Conservation (phyloP, 2,888 invertebrate genomes). For the Polyploca ridens region DNA sequence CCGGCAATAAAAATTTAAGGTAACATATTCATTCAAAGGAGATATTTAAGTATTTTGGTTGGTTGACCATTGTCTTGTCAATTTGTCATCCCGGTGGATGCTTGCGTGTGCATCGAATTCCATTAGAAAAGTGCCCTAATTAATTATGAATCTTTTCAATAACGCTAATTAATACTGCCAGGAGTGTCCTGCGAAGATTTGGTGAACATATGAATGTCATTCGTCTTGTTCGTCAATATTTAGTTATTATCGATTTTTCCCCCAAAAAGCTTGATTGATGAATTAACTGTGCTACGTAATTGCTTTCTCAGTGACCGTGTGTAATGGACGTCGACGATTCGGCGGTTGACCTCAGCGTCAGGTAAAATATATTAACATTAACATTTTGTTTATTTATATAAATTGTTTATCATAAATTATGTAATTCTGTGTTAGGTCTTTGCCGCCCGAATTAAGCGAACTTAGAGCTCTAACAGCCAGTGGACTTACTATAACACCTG, state of each 20-base stretch:
- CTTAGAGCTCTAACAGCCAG: constrained; percentile 85
- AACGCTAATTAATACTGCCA: not conserved
- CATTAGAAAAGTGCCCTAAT: constrained; percentile 24
- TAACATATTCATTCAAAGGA: not conserved
- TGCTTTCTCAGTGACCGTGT: constrained; percentile 51
- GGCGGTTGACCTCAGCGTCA: constrained; percentile 94
- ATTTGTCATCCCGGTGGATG: constrained; percentile 55
- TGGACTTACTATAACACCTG: constrained; percentile 86
- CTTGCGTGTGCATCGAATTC: constrained; percentile 60
- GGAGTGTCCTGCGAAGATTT: not conserved
- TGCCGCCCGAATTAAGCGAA: constrained; percentile 83
- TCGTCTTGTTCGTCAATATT: not conserved
- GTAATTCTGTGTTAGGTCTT: constrained; percentile 60
- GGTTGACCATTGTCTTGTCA: constrained; percentile 39
- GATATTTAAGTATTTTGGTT: constrained; percentile 9
- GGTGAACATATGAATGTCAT: not conserved
- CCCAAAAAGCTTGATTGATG: constrained; percentile 38
- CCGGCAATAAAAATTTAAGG: not conserved
- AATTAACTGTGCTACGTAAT: constrained; percentile 49
- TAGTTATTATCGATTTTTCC: constrained; percentile 12
- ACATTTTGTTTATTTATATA: constrained; percentile 27
- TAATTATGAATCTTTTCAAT: not conserved
- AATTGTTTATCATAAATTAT: constrained; percentile 35
- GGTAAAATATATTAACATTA: constrained; percentile 76
- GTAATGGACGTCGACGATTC: constrained; percentile 96